phyloP scores from a whole-genome alignment of 1,140 invertebrate genomes.

The Drosophila teissieri region DNA sequence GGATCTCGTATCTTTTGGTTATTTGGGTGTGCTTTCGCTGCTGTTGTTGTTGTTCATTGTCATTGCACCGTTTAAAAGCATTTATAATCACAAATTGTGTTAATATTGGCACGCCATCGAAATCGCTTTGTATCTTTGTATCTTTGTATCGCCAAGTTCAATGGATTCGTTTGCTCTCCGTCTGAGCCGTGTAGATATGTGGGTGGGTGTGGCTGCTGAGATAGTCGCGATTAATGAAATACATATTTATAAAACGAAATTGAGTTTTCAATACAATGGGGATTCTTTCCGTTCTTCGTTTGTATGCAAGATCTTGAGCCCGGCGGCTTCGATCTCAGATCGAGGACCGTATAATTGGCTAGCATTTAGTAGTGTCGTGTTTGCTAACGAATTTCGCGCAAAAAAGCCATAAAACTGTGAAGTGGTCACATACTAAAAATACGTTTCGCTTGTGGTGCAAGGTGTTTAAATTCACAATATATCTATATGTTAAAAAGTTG shows the following conservation, averaged over 20 bases:
- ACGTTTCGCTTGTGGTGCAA: conserved; percentile 21
- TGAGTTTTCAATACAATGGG: conserved; percentile 75
- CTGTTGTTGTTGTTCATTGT: conserved; percentile 73
- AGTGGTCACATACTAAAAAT: conserved; percentile 44
- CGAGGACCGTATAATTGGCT: conserved; percentile 40
- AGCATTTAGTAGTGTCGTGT: conserved; percentile 47
- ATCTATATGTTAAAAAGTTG: too few relatives aligned
- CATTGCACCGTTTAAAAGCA: conserved; percentile 81
- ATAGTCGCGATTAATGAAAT: conserved; percentile 74
- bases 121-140: conserved; percentile 51
- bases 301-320: conserved; percentile 45
- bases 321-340: conserved; percentile 53
- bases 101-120: conserved; percentile 80
- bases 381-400: conserved; percentile 39
- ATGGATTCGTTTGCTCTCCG: conserved; percentile 51
- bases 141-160: conserved; percentile 62
- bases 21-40: conserved; percentile 44
- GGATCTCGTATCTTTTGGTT: conserved; percentile 40
- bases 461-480: not conserved
- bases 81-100: conserved; percentile 83
- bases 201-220: conserved; percentile 42
- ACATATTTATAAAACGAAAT: conserved; percentile 75
- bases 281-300: conserved; percentile 26
- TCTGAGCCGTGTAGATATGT: conserved; percentile 6
- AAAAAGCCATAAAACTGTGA: conserved; percentile 24